These are phyloP conservation scores for Drepanosiphum platanoidis DNA, from an alignment of 2,888 invertebrate genomes.

Conservation along the genomic window DNA sequence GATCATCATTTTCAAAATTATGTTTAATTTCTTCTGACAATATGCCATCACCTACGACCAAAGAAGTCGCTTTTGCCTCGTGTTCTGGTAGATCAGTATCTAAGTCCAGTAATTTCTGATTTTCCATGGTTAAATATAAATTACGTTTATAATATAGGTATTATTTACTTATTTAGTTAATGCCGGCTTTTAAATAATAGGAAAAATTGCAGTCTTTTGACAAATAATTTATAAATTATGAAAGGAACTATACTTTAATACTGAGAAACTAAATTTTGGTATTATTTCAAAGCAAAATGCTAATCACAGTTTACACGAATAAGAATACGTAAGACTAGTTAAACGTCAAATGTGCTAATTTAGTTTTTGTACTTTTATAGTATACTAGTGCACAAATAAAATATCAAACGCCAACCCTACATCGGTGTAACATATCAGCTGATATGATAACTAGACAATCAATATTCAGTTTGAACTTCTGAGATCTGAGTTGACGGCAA, in stretches of 20 bases:
- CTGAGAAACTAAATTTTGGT: slow-evolving; percentile 33
- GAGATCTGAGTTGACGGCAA: neutral
- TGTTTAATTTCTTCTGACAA: slow-evolving; percentile 25
- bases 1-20: slow-evolving; percentile 14
- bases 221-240: neutral
- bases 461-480: slow-evolving; percentile 8
- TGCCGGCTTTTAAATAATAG: slow-evolving; percentile 20
- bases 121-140: slow-evolving; percentile 29
- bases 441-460: slow-evolving; percentile 47
- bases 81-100: slow-evolving; percentile 11
- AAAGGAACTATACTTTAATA: slow-evolving; percentile 51
- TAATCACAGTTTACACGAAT: neutral
- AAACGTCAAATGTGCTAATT: neutral
- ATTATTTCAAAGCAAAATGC: neutral
- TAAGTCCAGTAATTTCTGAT: slow-evolving; percentile 44
- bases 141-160: neutral
- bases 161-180: neutral
- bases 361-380: neutral
- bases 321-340: neutral
- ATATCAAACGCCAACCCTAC: neutral
- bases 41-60: neutral
- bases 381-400: neutral
- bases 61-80: neutral
- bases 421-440: slow-evolving; percentile 9
- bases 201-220: slow-evolving; percentile 12